Conservation (phyloP, 2,797 vertebrate species). For the Manis javanica region DNA sequence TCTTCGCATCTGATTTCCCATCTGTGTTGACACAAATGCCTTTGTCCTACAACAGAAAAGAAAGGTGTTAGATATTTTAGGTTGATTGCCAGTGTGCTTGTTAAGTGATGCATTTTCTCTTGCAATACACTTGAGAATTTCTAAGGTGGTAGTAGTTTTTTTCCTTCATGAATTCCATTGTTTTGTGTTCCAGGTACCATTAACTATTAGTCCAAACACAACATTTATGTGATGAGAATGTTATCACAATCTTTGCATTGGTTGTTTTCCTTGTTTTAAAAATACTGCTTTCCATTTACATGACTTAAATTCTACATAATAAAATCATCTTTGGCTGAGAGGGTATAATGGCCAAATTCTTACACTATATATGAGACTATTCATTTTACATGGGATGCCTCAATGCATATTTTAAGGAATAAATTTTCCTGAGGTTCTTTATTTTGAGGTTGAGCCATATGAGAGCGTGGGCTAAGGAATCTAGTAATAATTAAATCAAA, state of each 20-base stretch:
- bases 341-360: slow-evolving; percentile 53
- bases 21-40: slow-evolving; percentile 43
- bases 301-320: slow-evolving; percentile 45
- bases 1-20: not conserved
- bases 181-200: not conserved
- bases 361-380: slow-evolving; percentile 6
- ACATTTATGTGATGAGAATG: slow-evolving; percentile 5
- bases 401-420: slow-evolving; percentile 58
- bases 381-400: slow-evolving; percentile 43
- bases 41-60: slow-evolving; percentile 23
- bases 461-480: not conserved
- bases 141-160: not conserved
- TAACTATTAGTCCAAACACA: slow-evolving; percentile 26
- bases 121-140: not conserved
- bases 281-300: slow-evolving; percentile 57
- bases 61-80: not conserved
- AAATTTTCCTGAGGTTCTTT: slow-evolving; percentile 47
- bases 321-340: slow-evolving; percentile 62
- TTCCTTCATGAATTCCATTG: slow-evolving; percentile 26
- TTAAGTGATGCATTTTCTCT: not conserved
- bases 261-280: slow-evolving; percentile 56
- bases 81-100: not conserved
- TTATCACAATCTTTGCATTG: slow-evolving; percentile 12
- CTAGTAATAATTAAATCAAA: slow-evolving; percentile 40
- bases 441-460: slow-evolving; percentile 48